phyloP scores from a whole-genome alignment of 1,140 invertebrate species.

The Drosophila pseudoananassae region DNA sequence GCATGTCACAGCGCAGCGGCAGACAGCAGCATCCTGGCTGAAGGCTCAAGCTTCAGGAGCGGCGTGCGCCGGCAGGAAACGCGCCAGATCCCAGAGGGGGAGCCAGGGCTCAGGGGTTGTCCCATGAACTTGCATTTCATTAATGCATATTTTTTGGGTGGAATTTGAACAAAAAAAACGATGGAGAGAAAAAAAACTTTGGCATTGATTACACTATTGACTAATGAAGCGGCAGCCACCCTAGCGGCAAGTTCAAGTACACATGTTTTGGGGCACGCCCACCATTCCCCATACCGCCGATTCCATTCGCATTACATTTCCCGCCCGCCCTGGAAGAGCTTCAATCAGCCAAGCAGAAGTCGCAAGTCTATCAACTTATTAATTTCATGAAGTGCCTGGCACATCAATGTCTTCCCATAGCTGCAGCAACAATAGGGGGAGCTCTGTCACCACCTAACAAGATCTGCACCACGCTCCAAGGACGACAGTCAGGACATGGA shows the following conservation, averaged over 20 bases:
- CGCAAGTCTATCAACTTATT: slow-evolving; percentile 81
- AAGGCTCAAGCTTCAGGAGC: slow-evolving; percentile 13
- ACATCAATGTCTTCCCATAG: slow-evolving; percentile 77
- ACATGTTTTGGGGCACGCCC: slow-evolving; percentile 44
- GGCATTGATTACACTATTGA: slow-evolving; percentile 47
- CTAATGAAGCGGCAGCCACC: slow-evolving; percentile 39
- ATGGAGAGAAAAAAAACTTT: slow-evolving; percentile 25
- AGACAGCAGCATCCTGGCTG: slow-evolving; percentile 77
- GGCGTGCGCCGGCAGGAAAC: slow-evolving; percentile 48
- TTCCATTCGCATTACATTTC: background rate
- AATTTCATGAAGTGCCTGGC: slow-evolving; percentile 81
- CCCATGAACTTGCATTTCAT: slow-evolving; percentile 23
- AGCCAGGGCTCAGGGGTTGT: slow-evolving; percentile 18
- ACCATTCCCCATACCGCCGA: background rate
- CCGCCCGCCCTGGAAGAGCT: background rate
- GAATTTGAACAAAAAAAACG: slow-evolving; percentile 11
- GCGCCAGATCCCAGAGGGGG: slow-evolving; percentile 41
- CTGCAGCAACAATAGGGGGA: slow-evolving; percentile 57
- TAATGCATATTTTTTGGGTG: slow-evolving; percentile 50
- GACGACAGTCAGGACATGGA: slow-evolving; percentile 36
- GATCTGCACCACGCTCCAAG: slow-evolving; percentile 32
- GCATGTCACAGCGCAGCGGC: slow-evolving; percentile 73
- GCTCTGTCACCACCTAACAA: slow-evolving; percentile 37
- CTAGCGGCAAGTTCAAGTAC: slow-evolving; percentile 37
- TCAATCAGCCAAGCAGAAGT: slow-evolving; percentile 36